phyloP scores from a whole-genome alignment of 2,888 invertebrate species.

The Griposia aprilina region DNA sequence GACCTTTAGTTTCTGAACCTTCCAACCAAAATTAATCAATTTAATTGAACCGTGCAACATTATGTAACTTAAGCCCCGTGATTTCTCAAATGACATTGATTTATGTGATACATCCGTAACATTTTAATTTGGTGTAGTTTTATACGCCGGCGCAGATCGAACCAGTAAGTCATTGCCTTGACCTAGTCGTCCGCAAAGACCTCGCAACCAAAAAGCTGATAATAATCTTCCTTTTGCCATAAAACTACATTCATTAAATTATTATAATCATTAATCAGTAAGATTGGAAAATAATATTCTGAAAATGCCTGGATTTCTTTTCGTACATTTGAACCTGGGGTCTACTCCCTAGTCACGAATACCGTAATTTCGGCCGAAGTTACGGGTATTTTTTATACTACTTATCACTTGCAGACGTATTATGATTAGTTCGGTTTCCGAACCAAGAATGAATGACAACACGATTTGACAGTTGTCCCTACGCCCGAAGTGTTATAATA shows the following conservation, averaged over 20 bases:
- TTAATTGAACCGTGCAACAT: not conserved
- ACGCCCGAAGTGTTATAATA: too few relatives aligned
- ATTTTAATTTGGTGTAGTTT: constrained; percentile 25
- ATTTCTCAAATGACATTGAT: constrained; percentile 18
- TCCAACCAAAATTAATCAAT: not conserved
- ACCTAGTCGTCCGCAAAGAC: constrained; percentile 48
- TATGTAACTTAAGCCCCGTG: not conserved
- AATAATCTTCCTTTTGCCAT: constrained; percentile 7
- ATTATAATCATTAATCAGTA: not conserved
- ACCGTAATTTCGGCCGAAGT: too few relatives aligned
- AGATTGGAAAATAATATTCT: not conserved
- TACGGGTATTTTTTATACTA: too few relatives aligned
- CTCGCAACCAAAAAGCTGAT: constrained; percentile 24
- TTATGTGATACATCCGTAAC: constrained; percentile 27
- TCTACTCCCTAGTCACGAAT: not conserved
- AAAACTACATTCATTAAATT: not conserved
- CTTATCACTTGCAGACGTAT: too few relatives aligned
- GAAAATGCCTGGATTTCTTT: not conserved
- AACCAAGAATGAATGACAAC: too few relatives aligned
- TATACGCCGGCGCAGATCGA: constrained; percentile 11
- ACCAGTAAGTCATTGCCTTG: constrained; percentile 41
- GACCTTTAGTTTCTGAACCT: not conserved
- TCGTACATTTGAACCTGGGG: not conserved
- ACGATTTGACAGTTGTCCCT: too few relatives aligned
- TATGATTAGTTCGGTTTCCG: too few relatives aligned